These are phyloP conservation scores for Cuculus canorus DNA, from an alignment of 2,797 vertebrate species.

Conservation along the genomic window DNA sequence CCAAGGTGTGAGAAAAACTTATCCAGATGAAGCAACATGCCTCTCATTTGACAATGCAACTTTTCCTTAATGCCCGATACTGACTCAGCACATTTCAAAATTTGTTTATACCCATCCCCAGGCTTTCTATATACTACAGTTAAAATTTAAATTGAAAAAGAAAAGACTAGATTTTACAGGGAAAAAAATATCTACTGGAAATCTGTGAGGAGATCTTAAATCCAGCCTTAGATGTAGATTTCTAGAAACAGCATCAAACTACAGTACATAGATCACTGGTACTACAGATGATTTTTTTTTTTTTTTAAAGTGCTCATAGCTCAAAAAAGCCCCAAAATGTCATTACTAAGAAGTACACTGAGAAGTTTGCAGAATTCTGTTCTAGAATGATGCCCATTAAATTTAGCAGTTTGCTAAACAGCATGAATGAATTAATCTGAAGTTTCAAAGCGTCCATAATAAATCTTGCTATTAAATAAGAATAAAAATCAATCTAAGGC, in stretches of 20 bases:
- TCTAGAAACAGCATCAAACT: neutral
- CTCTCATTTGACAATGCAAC: neutral
- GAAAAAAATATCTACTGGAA: neutral
- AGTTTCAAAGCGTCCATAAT: neutral
- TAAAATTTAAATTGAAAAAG: neutral
- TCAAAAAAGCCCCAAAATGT: neutral
- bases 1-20: neutral
- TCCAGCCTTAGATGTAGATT: neutral
- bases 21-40: neutral
- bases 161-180: neutral
- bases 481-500: neutral
- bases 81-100: neutral
- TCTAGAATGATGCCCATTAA: neutral
- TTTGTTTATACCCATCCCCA: neutral
- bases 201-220: neutral
- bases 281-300: neutral
- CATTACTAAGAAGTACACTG: neutral
- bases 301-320: neutral
- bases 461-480: neutral
- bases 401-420: neutral
- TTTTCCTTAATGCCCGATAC: neutral
- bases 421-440: neutral
- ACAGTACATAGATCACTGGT: neutral
- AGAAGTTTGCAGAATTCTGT: neutral
- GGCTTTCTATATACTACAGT: neutral